Conservation (phyloP, 2,113 vertebrate genomes). For the Brachypteracias leptosomus region DNA sequence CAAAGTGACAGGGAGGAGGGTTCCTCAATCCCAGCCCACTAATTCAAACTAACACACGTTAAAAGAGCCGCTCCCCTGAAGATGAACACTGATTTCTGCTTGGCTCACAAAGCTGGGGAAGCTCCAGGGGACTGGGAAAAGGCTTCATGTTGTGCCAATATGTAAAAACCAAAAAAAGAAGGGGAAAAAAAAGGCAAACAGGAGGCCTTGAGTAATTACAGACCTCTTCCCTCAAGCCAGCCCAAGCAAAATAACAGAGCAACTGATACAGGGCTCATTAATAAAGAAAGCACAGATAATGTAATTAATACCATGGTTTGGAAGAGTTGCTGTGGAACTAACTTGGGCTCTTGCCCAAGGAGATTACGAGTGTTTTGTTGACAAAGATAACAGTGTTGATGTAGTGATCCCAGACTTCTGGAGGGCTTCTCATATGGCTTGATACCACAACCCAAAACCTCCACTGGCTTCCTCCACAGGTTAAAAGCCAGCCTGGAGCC, state of each 20-base stretch:
- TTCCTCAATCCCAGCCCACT: neutral
- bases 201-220: constrained; percentile 24
- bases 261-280: neutral
- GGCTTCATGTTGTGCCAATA: constrained; percentile 20
- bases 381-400: neutral
- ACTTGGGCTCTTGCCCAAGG: neutral
- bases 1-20: neutral
- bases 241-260: neutral
- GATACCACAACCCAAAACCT: neutral
- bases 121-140: constrained; percentile 12
- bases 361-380: neutral
- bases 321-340: neutral
- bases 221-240: neutral
- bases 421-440: neutral
- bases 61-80: neutral
- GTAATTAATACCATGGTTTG: neutral
- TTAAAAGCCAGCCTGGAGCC: neutral
- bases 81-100: neutral
- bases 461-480: neutral
- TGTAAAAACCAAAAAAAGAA: neutral
- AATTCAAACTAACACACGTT: neutral
- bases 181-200: neutral
- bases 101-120: constrained; percentile 22
- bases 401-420: neutral
- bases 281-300: neutral